Base-by-base conservation (phyloP, 2,113 vertebrate species). In the Carassius gibelio region DNA sequence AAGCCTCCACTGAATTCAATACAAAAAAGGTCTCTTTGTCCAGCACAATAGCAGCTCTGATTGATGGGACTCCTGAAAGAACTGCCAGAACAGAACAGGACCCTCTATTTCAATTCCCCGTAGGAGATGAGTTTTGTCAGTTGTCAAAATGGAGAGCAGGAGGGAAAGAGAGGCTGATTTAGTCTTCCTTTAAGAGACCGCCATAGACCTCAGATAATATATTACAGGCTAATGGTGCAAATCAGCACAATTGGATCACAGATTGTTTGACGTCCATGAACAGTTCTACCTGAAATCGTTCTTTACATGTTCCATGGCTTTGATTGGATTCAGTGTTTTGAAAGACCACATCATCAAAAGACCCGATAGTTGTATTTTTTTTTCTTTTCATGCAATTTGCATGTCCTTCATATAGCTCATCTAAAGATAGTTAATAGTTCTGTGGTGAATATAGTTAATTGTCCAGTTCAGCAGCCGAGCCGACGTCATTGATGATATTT, bases 81-180 rank as follows among this genome's bases (percentile, higher is more conserved):
- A 90, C 90, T 92, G 92, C 92, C 90, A 92, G 92, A 93, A 94
- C 92, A 94, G 92, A 95, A 94, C 92, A 94, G 92, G 91, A 91
- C 87, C 92, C 92, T 92, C 93, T 86, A 88, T 92, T 95, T 90
- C 94, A 95, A 94, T 95, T 93, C 93, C 92, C 93, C 36, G 75
- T 91, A 93, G 93, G 90, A 93, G 88, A 95, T 95, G 92, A 93
- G 93, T 94, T 95, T 93, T 93, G 92, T 92, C 91, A 90, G 90
- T 90, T 94, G 92, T 94, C 93, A 93, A 88, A 93, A 93, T 88
- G 91, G 92, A 93, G 89, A 89, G 91, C 90, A 82, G 89, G 90
- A 83, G 86, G 81, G 50, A 82, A 72, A 78, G 84, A 90, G 91
- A 90, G 55, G 87, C 88, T 90, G 90, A 91, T 93, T 93, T 90